phyloP scores from a whole-genome alignment of 2,113 vertebrate species.

The Pungitius pungitius region DNA sequence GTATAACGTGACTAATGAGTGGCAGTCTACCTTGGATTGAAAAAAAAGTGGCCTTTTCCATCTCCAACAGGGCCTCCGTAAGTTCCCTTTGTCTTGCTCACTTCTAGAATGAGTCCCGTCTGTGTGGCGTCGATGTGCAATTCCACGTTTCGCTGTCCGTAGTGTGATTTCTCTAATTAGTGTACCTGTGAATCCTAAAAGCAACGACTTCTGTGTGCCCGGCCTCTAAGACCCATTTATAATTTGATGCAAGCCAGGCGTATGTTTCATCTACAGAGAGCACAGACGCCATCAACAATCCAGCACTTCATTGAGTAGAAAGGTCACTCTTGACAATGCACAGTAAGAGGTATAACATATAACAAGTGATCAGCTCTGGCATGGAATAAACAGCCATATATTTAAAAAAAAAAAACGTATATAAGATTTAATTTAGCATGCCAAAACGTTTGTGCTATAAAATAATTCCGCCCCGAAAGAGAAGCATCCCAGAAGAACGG shows the following conservation, averaged over 20 bases:
- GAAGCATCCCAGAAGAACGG: slow-evolving; percentile 4
- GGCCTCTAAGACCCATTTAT: slow-evolving; percentile 53
- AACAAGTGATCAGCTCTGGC: slow-evolving; percentile 56
- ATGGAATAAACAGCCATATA: slow-evolving; percentile 78
- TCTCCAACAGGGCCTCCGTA: slow-evolving; percentile 69
- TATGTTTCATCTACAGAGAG: slow-evolving; percentile 48
- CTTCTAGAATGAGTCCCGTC: slow-evolving; percentile 67
- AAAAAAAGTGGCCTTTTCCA: slow-evolving; percentile 78
- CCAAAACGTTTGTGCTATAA: slow-evolving; percentile 45
- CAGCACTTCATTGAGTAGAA: slow-evolving; percentile 29
- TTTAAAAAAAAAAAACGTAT: slow-evolving; percentile 27
- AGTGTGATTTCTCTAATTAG: slow-evolving; percentile 57
- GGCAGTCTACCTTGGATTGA: slow-evolving; percentile 67
- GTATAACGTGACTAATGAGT: slow-evolving; percentile 32
- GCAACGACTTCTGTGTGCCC: slow-evolving; percentile 50
- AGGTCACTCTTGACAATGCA: slow-evolving; percentile 29
- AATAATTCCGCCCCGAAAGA: slow-evolving; percentile 20
- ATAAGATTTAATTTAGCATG: slow-evolving; percentile 57
- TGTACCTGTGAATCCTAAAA: slow-evolving; percentile 52
- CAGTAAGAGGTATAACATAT: slow-evolving; percentile 28
- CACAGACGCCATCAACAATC: slow-evolving; percentile 10
- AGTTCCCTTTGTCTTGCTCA: slow-evolving; percentile 66
- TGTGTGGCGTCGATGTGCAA: slow-evolving; percentile 62
- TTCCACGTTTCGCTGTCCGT: slow-evolving; percentile 55
- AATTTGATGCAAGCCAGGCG: slow-evolving; percentile 44